Base-by-base conservation (phyloP, 30 jellyfish, hydroid and myxozoan genomes). In the Chrysaora quinquecirrha region DNA sequence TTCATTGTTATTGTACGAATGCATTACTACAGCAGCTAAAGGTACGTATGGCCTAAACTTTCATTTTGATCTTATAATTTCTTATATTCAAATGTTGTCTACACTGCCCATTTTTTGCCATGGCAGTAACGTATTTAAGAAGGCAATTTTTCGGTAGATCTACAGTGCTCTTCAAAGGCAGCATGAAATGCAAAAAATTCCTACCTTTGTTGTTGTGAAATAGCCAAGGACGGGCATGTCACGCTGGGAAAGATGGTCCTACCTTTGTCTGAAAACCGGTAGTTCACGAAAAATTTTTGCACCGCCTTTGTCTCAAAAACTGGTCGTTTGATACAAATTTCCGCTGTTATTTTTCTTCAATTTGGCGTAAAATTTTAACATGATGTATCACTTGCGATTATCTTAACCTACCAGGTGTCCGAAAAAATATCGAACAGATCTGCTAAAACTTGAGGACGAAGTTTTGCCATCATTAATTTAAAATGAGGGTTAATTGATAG, bases 191-290 rank as follows among this genome's bases (percentile, higher is more conserved):
- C 58, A 43, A 43, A 16, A 43, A 43, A 43, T 43, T 9, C 58
- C 58, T 43, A 43, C 58, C 58, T 43, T 43, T 43, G 58, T 43
- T 43, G 58, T 43, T 43, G 58, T 43, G 58, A 43, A 43, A 43
- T 43, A 43, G 58, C 58, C 58, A 43, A 43, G 58, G 58, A 43
- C 12, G 58, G 58, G 58, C 16, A 43, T 43, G 58, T 43, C 16
- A 43, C 58, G 58, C 58, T 43, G 58, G 58, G 58, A 43, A 43
- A 43, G 58, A 43, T 43, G 58, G 58, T 43, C 58, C 58, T 43
- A 6, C 58, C 58, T 43, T 43, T 43, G 58, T 43, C 58, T 43
- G 58, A 43, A 43, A 43, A 43, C 58, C 58, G 16, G 58, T 43
- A 43, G 58, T 43, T 43, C 58, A 43, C 58, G 58, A n/a, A 43